Evolutionary conservation across 2,113 vertebrate species (phyloP).

Genomic region (Brevimyrus niger): DNA sequence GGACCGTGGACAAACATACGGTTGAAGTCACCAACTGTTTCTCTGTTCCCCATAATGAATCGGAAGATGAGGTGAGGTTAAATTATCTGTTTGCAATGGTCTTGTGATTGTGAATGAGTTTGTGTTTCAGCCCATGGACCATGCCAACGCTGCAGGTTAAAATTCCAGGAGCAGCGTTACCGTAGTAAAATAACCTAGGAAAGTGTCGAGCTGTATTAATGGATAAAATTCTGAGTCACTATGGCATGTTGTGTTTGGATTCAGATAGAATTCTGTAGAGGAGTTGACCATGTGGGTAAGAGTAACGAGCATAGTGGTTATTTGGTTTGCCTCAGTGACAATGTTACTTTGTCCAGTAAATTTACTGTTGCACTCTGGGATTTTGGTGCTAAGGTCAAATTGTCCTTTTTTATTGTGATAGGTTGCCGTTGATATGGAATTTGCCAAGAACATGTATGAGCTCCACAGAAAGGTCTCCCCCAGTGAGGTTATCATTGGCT

Average conservation of each 20-base stretch:
- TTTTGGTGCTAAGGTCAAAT: not conserved
- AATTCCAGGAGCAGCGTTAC: not conserved
- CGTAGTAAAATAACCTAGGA: not conserved
- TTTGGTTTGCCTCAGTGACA: not conserved
- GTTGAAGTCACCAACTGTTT: conserved; percentile 98
- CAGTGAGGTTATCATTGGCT: conserved; percentile 91
- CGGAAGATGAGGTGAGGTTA: conserved; percentile 85
- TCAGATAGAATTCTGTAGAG: not conserved
- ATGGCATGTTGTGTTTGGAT: not conserved
- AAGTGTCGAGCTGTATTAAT: not conserved
- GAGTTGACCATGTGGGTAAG: not conserved
- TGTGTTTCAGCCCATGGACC: not conserved
- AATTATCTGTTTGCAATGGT: not conserved
- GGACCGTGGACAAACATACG: conserved; percentile 87
- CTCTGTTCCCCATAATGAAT: conserved; percentile 97
- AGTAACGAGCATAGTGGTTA: not conserved
- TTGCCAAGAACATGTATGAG: conserved; percentile 99
- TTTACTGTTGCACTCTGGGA: not conserved
- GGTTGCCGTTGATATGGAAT: conserved; percentile 99
- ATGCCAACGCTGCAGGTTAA: not conserved
- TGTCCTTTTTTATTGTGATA: conserved; percentile 34
- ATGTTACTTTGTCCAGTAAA: not conserved
- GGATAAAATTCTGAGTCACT: not conserved
- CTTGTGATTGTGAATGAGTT: not conserved
- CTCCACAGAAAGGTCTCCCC: conserved; percentile 94